Conservation (phyloP, 2,888 invertebrate genomes). For the Drosophila subquinaria region DNA sequence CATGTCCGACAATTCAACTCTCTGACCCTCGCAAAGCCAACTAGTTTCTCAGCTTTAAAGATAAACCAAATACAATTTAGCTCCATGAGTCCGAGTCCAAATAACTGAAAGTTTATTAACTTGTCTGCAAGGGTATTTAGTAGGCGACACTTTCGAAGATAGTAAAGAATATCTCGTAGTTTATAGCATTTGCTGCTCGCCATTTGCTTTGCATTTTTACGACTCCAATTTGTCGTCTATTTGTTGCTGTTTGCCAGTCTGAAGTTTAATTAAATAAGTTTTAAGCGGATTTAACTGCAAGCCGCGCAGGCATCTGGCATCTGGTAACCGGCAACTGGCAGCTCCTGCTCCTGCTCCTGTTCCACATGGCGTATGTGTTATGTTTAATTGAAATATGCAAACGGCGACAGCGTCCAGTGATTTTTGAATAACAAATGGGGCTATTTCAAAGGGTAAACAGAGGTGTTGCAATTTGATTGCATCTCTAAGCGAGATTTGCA, state of each 20-base stretch:
- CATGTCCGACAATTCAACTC: conserved; percentile 12
- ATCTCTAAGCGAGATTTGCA: conserved; percentile 65
- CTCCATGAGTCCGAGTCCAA: neutral
- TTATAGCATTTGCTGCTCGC: conserved; percentile 57
- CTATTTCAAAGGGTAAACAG: conserved; percentile 1
- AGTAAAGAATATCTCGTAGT: conserved; percentile 22
- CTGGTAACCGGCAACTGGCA: conserved; percentile 31
- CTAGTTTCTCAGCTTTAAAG: conserved; percentile 7
- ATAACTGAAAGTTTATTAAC: neutral
- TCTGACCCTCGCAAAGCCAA: neutral
- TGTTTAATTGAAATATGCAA: conserved; percentile 73
- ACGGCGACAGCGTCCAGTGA: conserved; percentile 38
- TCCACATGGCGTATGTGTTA: conserved; percentile 59
- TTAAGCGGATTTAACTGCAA: conserved; percentile 74
- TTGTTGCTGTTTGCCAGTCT: conserved; percentile 49
- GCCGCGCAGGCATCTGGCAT: conserved; percentile 25
- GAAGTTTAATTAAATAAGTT: conserved; percentile 80
- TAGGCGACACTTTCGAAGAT: neutral
- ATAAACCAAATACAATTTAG: neutral
- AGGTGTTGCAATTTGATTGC: conserved; percentile 70
- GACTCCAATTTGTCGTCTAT: conserved; percentile 68
- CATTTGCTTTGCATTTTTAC: conserved; percentile 74
- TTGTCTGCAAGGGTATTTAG: conserved; percentile 32
- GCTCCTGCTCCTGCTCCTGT: neutral
- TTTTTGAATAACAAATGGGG: conserved; percentile 69